phyloP scores from a whole-genome alignment of 2,888 invertebrate genomes.

The Auanema freiburgensis region DNA sequence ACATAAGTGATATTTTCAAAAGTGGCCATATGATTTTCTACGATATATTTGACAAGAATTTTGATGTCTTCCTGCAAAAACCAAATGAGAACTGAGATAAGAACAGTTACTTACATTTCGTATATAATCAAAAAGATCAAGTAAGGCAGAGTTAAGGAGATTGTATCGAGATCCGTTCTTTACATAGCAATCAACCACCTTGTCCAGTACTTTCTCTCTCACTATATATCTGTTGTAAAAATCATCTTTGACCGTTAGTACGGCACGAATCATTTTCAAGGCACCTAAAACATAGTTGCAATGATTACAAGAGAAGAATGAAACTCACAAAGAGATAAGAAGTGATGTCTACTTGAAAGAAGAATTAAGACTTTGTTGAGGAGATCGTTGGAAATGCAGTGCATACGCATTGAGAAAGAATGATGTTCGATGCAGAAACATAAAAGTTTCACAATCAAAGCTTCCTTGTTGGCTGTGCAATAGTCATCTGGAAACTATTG shows the following conservation, averaged over 20 bases:
- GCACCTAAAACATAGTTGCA: conserved; percentile 72
- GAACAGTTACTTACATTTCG: conserved; percentile 34
- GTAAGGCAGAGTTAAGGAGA: conserved; percentile 94
- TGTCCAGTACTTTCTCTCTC: conserved; percentile 82
- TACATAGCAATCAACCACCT: conserved; percentile 89
- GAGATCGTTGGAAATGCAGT: conserved; percentile 93
- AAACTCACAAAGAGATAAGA: conserved; percentile 82
- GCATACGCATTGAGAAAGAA: conserved; percentile 79
- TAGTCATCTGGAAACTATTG: conserved; percentile 77
- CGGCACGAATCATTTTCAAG: conserved; percentile 92
- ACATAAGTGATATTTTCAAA: conserved; percentile 94
- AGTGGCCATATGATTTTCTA: conserved; percentile 91
- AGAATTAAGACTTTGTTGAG: conserved; percentile 85
- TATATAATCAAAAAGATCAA: conserved; percentile 99
- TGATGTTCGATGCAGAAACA: conserved; percentile 99
- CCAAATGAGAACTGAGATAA: neutral
- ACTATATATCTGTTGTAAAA: conserved; percentile 95
- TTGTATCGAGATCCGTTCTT: conserved; percentile 97
- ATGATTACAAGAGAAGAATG: neutral
- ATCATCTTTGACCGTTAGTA: conserved; percentile 95
- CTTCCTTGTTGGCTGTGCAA: conserved; percentile 88
- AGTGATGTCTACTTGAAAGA: conserved; percentile 67
- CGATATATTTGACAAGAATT: conserved; percentile 77
- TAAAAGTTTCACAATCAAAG: conserved; percentile 89
- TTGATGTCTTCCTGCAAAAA: conserved; percentile 68